A percentile compares a stretch with the other conserved stretches of the same genome.
These are phyloP conservation scores for Arnoldichthys spilopterus DNA, from an alignment of 2,797 vertebrate genomes.

Conservation along the genomic window DNA sequence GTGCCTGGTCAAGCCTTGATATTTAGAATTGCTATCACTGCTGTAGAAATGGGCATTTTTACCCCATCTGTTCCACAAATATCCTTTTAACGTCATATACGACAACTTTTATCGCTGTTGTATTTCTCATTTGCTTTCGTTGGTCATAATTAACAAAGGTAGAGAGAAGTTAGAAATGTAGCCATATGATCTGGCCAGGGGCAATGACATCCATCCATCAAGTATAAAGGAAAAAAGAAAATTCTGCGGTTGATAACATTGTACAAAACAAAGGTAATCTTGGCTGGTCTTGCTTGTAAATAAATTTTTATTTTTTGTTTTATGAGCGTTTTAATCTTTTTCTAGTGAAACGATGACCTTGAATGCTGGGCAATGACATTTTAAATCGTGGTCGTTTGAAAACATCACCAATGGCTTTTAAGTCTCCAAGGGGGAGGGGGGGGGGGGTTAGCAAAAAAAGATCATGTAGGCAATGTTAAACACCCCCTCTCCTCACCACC, in stretches of 20 bases:
- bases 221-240: constrained; percentile 7
- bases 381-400: constrained; percentile 52
- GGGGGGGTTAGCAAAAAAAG: constrained; percentile 4
- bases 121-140: constrained; percentile 49
- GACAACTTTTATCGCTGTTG: constrained; percentile 67
- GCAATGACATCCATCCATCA: constrained; percentile 38
- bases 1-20: constrained; percentile 49
- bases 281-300: constrained; percentile 68
- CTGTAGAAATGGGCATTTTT: constrained; percentile 55
- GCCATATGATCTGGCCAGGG: constrained; percentile 50
- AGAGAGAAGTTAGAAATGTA: constrained; percentile 36
- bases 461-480: constrained; percentile 48
- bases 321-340: constrained; percentile 66
- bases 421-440: constrained; percentile 21
- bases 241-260: constrained; percentile 54
- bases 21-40: constrained; percentile 54
- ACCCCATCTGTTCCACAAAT: constrained; percentile 29
- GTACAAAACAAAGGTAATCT: constrained; percentile 62
- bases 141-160: constrained; percentile 46
- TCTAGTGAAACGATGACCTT: constrained; percentile 62
- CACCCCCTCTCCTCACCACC: not conserved
- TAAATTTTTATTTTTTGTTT: constrained; percentile 65
- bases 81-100: constrained; percentile 51
- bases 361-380: constrained; percentile 55
- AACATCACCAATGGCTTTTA: constrained; percentile 43